Evolutionary conservation across 1,140 invertebrate species (phyloP).

Genomic region (Tetragonula clypearis): DNA sequence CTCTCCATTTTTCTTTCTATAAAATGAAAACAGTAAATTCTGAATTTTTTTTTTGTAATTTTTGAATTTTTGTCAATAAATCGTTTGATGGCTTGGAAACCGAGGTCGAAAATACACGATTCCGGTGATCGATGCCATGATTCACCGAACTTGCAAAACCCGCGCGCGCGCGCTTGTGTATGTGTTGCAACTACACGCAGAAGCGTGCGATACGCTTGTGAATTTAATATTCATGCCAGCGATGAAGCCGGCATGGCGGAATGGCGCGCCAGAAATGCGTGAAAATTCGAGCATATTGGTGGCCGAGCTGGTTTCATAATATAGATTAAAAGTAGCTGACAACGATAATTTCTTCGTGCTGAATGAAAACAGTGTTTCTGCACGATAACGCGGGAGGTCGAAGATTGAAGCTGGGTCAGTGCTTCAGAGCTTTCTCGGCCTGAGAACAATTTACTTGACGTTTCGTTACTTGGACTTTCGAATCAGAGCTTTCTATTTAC

Average conservation of each 20-base stretch:
- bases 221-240: slow-evolving; percentile 23
- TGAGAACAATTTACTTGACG: not conserved
- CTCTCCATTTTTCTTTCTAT: not conserved
- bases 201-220: not conserved
- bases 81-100: not conserved
- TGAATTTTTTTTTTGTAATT: not conserved
- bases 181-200: not conserved
- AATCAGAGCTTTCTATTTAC: not conserved
- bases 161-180: too few relatives aligned
- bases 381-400: not conserved
- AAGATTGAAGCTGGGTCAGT: not conserved
- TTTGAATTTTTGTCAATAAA: too few relatives aligned
- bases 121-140: not conserved
- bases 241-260: not conserved
- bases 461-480: not conserved
- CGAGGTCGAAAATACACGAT: not conserved
- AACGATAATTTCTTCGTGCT: not conserved
- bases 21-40: not conserved
- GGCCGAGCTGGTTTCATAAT: not conserved
- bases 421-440: not conserved
- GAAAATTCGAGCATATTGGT: slow-evolving; percentile 5
- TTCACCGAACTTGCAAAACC: slow-evolving; percentile 28
- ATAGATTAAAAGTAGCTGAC: not conserved
- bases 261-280: not conserved
- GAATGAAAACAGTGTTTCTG: not conserved